phyloP scores from a whole-genome alignment of 2,113 vertebrate species.

The Indicator maculatus region DNA sequence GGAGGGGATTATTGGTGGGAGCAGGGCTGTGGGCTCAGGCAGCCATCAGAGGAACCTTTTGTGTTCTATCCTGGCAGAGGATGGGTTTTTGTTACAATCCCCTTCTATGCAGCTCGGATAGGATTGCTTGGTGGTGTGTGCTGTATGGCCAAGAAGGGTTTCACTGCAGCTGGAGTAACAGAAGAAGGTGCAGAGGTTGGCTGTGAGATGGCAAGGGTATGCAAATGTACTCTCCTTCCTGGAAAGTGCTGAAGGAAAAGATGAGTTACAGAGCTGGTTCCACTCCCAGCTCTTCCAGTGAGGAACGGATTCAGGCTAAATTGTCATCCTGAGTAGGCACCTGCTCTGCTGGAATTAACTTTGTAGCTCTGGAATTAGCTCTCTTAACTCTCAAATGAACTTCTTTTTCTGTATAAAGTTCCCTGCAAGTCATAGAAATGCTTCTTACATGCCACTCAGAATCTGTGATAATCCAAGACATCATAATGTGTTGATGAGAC shows the following conservation, averaged over 20 bases:
- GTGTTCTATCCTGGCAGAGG: conserved; percentile 21
- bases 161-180: neutral
- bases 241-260: neutral
- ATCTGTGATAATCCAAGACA: neutral
- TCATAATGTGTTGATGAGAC: neutral
- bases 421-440: neutral
- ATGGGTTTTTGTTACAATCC: neutral
- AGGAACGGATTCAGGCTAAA: neutral
- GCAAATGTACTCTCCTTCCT: neutral
- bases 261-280: neutral
- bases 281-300: neutral
- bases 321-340: neutral
- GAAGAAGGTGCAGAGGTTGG: neutral
- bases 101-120: neutral
- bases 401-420: neutral
- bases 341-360: neutral
- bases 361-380: neutral
- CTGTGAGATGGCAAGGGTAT: neutral
- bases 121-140: neutral
- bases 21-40: conserved; percentile 21
- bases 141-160: neutral
- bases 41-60: neutral
- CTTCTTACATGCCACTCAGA: neutral
- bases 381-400: neutral
- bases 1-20: conserved; percentile 48